Base-by-base conservation (phyloP, 2,797 vertebrate species). In the Knipowitschia caucasica region DNA sequence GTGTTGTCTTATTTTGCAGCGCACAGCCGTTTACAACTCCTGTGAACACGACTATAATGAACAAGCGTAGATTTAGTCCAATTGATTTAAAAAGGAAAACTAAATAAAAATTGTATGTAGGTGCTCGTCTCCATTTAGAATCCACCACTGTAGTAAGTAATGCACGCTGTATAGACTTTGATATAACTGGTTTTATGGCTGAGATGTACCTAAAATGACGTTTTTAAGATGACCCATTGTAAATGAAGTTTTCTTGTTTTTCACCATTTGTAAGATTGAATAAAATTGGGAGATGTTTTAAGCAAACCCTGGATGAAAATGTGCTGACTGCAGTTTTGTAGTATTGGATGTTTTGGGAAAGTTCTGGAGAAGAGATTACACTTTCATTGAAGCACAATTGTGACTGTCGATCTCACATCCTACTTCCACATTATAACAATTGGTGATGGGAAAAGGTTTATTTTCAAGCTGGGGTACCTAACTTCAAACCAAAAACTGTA, bases 131-230 rank as follows among this genome's bases (percentile, higher is more conserved):
- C 89, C 91, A 91, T 93, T 17, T 94, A 94, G 92, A 71, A 88
- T 92, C 92, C 93, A 94, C 90, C 91, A 92, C n/a, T n/a, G n/a
- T 96, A 96, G 94, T 96, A 92, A 96, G 94, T 96, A 92, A 91
- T 93, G 92, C 93, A 93, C 93, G 93, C 95, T 96, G 95, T 97
- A 98, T 98, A 98, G 96, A 94, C 94, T 98, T 96, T 95, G 94
- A 96, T 96, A 94, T 95, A 94, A 92, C 93, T 95, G 94, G 92
- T 96, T 89, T 97, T 94, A 95, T 95, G 92, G 94, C 94, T 94
- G 94, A 95, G 93, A 91, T 95, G 93, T 95, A 95, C 94, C 93
- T 94, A 95, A 94, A 88, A 79, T 86, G 84, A 87, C 92, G 94
- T 94, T 96, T 97, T 97, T 95, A 95, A 93, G 93, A 95, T 94